Percentiles rank a stretch among this genome's conserved stretches.
Conservation (phyloP, 92 coral and sea anemone genomes). For the Siderastrea siderea region DNA sequence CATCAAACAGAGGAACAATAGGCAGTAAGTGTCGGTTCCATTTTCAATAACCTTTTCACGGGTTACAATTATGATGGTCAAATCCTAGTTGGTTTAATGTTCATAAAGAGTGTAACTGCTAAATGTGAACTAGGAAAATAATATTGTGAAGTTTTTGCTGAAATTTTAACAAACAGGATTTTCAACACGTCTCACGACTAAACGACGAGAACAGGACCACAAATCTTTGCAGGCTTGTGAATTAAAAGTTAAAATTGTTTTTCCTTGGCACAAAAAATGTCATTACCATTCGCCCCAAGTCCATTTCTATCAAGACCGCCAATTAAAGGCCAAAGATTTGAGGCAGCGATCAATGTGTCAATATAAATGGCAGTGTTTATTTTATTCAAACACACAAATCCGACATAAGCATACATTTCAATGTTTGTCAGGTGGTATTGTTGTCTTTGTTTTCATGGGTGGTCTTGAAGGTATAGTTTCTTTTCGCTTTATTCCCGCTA, state of each 20-base stretch:
- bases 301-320: neutral
- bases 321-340: no score
- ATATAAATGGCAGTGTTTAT: neutral
- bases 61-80: neutral
- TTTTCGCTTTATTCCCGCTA: neutral
- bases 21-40: neutral
- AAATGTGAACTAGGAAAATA: neutral
- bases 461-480: no score
- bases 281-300: neutral
- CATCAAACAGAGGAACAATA: neutral
- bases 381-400: neutral
- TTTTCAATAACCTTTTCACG: neutral
- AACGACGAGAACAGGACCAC: neutral
- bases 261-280: neutral
- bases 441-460: no score
- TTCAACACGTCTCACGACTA: neutral
- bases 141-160: neutral
- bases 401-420: neutral
- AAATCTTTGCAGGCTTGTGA: no score
- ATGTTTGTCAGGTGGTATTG: neutral
- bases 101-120: neutral
- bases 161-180: neutral
- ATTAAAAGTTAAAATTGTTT: neutral
- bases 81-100: neutral
- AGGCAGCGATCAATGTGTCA: neutral